These are phyloP conservation scores for Karalla daura DNA, from an alignment of 2,797 vertebrate species.

Conservation along the genomic window DNA sequence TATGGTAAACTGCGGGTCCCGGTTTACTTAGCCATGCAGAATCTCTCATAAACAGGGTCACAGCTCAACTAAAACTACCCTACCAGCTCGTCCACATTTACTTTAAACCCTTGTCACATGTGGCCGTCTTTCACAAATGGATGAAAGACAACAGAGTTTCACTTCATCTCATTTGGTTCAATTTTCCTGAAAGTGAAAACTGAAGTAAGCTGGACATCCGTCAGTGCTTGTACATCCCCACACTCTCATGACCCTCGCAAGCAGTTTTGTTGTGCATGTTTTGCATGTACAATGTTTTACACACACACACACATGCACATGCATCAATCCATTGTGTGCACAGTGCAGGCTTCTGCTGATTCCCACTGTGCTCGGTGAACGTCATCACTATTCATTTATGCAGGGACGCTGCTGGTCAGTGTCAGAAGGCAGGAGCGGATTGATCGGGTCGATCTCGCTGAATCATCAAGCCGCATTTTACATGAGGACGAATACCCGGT, in stretches of 20 bases:
- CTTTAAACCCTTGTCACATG: too few relatives aligned
- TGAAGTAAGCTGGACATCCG: constrained; percentile 1
- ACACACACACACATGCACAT: neutral
- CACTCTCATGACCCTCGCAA: neutral
- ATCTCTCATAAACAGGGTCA: too few relatives aligned
- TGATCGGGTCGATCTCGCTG: constrained; percentile 45
- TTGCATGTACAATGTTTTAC: neutral
- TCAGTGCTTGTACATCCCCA: constrained; percentile 4
- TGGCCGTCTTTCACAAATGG: constrained; percentile 1
- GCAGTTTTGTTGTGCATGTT: too few relatives aligned
- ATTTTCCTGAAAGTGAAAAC: constrained; percentile 28
- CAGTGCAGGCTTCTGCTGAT: constrained; percentile 9
- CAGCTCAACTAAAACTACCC: too few relatives aligned
- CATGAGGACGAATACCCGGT: neutral
- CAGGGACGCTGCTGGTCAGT: constrained; percentile 22
- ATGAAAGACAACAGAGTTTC: neutral
- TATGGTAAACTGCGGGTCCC: too few relatives aligned
- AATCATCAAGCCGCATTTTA: constrained; percentile 29
- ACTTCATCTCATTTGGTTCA: neutral
- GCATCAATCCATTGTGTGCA: neutral
- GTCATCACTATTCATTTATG: constrained; percentile 52
- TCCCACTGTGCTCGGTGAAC: neutral
- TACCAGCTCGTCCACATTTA: too few relatives aligned
- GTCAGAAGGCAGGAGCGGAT: constrained; percentile 25
- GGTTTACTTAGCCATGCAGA: too few relatives aligned